Evolutionary conservation across 1,140 invertebrate species (phyloP), one percentile per base, ranked within the genome.

Genomic region (Galleria mellonella): DNA sequence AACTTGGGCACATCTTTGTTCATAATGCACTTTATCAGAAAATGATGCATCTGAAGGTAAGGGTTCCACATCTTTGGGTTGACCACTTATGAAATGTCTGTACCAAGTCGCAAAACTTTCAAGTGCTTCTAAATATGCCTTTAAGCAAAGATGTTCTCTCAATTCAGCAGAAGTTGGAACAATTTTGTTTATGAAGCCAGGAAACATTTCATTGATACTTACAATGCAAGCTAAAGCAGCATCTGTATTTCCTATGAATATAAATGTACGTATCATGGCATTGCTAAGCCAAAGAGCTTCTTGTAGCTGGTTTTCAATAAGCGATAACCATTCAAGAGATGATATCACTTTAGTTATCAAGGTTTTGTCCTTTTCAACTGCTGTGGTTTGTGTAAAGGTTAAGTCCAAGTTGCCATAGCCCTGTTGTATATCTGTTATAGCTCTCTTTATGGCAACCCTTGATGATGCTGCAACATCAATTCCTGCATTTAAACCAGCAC

Each of bases 91-190:
- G 50, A 89, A 95, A 61, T 94, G 90, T 45, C 92, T 89, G 55
- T 96, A 96, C 96, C 96, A 98, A 62, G 94, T 93, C 46, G 91
- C 90, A 84, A 97, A 97, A 31, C 92, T 91, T 74, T 97, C 94
- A 43, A 96, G 89, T 1, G 94, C 95, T 67, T 95, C 91, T 11
- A 95, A 85, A 71, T 95, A 95, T 0, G 91, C 89, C 72, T 93
- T 93, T 52, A 94, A 90, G 66, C 92, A 94, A 9, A 94, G 79
- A 75, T 94, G 92, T 74, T 95, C 93, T 47, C 91, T 89, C 44
- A 95, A 83, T 39, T 89, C 89, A 9, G 91, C 88, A 12, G 89
- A 87, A 11, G 72, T 81, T 28, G 70, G 50, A n/a, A 74, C 62
- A 33, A 75, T 37, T 47, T 75, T 72, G 10, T 66, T 70, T 11